Percentiles rank a stretch among this genome's conserved stretches.
phyloP scores from a whole-genome alignment of 2,888 invertebrate species.

The Lissocephala sabroskyi region DNA sequence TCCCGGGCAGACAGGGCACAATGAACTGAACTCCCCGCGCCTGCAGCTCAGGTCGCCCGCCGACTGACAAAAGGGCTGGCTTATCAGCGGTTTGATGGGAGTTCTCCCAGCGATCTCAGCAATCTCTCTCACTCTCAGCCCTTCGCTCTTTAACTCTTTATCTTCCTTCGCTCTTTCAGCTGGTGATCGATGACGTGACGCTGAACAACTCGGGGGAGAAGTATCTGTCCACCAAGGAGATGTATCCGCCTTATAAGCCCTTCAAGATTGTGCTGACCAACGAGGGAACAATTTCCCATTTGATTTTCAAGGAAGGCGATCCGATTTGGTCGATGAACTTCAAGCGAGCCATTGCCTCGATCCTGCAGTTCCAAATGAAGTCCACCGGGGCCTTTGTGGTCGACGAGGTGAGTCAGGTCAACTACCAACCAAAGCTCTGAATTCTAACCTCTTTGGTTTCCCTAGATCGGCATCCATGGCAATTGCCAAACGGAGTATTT shows the following conservation, averaged over 20 bases:
- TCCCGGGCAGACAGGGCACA: slow-evolving; percentile 41
- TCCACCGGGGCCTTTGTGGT: slow-evolving; percentile 72
- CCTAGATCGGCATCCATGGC: slow-evolving; percentile 76
- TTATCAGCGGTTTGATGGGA: slow-evolving; percentile 9
- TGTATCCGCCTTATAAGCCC: slow-evolving; percentile 72
- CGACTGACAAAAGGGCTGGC: too few relatives aligned
- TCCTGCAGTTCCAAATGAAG: slow-evolving; percentile 76
- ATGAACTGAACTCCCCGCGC: slow-evolving; percentile 55
- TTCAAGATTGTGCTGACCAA: slow-evolving; percentile 69
- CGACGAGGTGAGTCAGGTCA: slow-evolving; percentile 67
- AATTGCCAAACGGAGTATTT: slow-evolving; percentile 74
- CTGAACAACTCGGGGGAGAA: slow-evolving; percentile 72
- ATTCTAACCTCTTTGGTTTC: slow-evolving; percentile 13
- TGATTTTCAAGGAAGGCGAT: slow-evolving; percentile 73
- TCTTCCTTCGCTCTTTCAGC: too few relatives aligned
- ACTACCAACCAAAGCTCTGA: not conserved
- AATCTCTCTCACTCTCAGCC: too few relatives aligned
- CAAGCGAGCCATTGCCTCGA: slow-evolving; percentile 79
- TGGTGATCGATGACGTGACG: slow-evolving; percentile 71
- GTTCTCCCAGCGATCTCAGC: not conserved
- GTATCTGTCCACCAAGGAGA: slow-evolving; percentile 71
- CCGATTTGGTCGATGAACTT: slow-evolving; percentile 80
- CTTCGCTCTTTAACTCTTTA: too few relatives aligned
- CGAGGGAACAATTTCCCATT: slow-evolving; percentile 68
- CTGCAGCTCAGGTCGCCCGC: too few relatives aligned